Percentiles rank a stretch among this genome's conserved stretches.
phyloP scores from a whole-genome alignment of 2,888 invertebrate species.

The Xanthia togata region DNA sequence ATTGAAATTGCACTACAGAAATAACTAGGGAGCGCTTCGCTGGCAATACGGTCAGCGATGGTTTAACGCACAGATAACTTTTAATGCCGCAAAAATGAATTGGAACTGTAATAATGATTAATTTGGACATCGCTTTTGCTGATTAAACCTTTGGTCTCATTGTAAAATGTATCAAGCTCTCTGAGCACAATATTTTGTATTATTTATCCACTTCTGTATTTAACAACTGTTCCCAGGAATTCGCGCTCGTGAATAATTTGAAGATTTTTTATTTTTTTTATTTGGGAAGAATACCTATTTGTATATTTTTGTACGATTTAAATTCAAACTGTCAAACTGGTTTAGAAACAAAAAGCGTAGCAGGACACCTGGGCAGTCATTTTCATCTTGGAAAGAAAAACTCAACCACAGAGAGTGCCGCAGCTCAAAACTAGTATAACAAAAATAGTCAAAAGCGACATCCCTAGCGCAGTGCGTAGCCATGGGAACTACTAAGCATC shows the following conservation, averaged over 20 bases:
- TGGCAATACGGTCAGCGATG: constrained; percentile 53
- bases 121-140: constrained; percentile 32
- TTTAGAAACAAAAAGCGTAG: neutral
- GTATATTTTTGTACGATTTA: too few species aligned
- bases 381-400: neutral
- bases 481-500: constrained; percentile 38
- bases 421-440: neutral
- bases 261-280: too few species aligned
- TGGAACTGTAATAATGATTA: constrained; percentile 52
- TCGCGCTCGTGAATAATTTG: neutral
- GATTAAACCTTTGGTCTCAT: constrained; percentile 35
- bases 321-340: too few species aligned
- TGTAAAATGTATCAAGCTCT: constrained; percentile 29
- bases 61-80: constrained; percentile 53
- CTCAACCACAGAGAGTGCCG: neutral
- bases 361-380: too few species aligned
- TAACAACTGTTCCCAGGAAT: constrained; percentile 10
- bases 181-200: constrained; percentile 12
- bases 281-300: too few species aligned
- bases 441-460: neutral
- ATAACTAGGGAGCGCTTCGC: constrained; percentile 57
- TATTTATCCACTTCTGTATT: constrained; percentile 29
- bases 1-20: constrained; percentile 66
- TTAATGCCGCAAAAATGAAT: constrained; percentile 44
- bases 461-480: constrained; percentile 17